Percentiles rank a stretch among this genome's conserved stretches.
Evolutionary conservation across 2,888 invertebrate genomes (phyloP).

Genomic region (Pterobdella sp.): DNA sequence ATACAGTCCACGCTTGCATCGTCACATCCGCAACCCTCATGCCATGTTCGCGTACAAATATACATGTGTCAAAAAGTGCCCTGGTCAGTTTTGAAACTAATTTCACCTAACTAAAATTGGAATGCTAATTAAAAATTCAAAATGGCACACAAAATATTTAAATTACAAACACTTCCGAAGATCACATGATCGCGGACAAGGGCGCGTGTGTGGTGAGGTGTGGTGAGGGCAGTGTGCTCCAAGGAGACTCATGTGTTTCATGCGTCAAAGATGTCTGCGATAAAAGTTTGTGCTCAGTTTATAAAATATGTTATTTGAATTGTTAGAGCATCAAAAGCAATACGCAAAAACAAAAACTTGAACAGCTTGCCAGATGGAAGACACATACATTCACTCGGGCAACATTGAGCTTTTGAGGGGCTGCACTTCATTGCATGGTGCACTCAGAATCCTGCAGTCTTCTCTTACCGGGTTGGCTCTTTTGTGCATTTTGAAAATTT

Average conservation of each 20-base stretch:
- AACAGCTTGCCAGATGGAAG: slow-evolving; percentile 21
- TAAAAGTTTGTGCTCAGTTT: neutral
- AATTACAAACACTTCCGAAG: slow-evolving; percentile 6
- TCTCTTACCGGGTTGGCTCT: slow-evolving; percentile 57
- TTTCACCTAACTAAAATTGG: neutral
- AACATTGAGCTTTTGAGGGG: slow-evolving; percentile 81
- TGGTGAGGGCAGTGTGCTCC: slow-evolving; percentile 58
- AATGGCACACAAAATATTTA: neutral
- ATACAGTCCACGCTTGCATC: slow-evolving; percentile 30
- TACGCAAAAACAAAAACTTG: neutral
- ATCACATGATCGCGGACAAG: slow-evolving; percentile 43
- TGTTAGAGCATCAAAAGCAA: too few relatives aligned
- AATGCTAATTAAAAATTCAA: neutral
- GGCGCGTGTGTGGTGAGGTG: slow-evolving; percentile 89
- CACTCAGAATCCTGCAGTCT: slow-evolving; percentile 76
- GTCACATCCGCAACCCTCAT: slow-evolving; percentile 16
- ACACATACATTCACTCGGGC: slow-evolving; percentile 62
- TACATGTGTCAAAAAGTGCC: slow-evolving; percentile 31
- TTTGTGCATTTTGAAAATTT: neutral
- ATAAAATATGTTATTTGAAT: neutral
- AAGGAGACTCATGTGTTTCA: too few relatives aligned
- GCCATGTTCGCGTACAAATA: slow-evolving; percentile 30
- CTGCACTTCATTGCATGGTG: slow-evolving; percentile 89
- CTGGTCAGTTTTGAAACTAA: slow-evolving; percentile 30
- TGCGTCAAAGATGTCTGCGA: neutral